Evolutionary conservation across 2,797 vertebrate species (phyloP).

Genomic region (Acanthornis magna): DNA sequence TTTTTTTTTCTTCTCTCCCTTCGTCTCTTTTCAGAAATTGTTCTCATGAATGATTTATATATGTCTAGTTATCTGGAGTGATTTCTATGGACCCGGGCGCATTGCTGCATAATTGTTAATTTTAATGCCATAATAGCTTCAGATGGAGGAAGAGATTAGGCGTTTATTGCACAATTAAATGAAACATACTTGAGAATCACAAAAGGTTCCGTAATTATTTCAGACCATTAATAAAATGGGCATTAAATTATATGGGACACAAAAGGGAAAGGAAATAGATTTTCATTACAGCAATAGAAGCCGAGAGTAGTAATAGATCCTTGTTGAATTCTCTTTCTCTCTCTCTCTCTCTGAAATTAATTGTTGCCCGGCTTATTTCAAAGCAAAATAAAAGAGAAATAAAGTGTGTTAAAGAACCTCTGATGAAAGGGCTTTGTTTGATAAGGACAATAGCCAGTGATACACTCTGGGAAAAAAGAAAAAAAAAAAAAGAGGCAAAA

Average conservation of each 20-base stretch:
- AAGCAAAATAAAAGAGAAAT: conserved; percentile 99
- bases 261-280: conserved; percentile 99
- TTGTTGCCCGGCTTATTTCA: conserved; percentile 99
- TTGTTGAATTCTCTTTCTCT: conserved; percentile 97
- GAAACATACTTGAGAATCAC: conserved; percentile 99
- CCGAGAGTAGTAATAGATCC: conserved; percentile 99
- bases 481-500: conserved; percentile 35
- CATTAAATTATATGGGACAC: conserved; percentile 99
- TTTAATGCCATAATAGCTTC: conserved; percentile 99
- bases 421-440: conserved; percentile 86
- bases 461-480: conserved; percentile 82
- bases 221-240: conserved; percentile 99
- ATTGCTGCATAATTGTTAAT: conserved; percentile 99
- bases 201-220: conserved; percentile 99
- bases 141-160: conserved; percentile 99
- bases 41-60: conserved; percentile 99
- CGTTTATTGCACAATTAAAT: conserved; percentile 99
- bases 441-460: conserved; percentile 84
- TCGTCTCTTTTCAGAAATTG: conserved; percentile 88
- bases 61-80: conserved; percentile 99
- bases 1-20: conserved; percentile 77
- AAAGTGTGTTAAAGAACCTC: conserved; percentile 86
- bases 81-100: conserved; percentile 99
- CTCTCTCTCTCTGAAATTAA: conserved; percentile 98
- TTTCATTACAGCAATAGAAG: conserved; percentile 99